Evolutionary conservation across 2,113 vertebrate genomes (phyloP).

Genomic region (Chaetura pelagica): DNA sequence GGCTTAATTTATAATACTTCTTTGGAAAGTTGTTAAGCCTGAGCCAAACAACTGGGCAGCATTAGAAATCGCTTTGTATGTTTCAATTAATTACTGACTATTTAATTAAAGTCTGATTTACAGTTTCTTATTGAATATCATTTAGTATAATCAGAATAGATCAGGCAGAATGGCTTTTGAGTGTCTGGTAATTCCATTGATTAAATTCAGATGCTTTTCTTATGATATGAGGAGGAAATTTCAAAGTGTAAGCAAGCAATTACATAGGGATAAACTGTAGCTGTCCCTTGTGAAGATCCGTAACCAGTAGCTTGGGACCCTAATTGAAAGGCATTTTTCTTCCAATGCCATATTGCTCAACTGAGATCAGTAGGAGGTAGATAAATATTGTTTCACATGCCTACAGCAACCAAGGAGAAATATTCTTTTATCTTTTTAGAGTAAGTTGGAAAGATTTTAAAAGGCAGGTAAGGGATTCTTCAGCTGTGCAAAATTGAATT

Average conservation of each 20-base stretch:
- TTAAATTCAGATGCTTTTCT: constrained; percentile 44
- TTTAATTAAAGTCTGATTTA: constrained; percentile 43
- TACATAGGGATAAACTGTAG: neutral
- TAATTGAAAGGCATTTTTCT: constrained; percentile 4
- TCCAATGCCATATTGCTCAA: neutral
- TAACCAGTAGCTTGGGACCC: neutral
- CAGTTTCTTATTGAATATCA: constrained; percentile 15
- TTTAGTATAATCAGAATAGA: constrained; percentile 46
- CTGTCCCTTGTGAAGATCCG: neutral
- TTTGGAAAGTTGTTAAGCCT: constrained; percentile 15
- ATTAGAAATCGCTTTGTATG: constrained; percentile 15
- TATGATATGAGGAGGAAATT: neutral
- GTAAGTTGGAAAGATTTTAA: neutral
- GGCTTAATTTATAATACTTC: neutral
- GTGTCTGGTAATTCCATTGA: constrained; percentile 33
- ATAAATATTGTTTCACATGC: constrained; percentile 12
- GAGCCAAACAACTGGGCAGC: neutral
- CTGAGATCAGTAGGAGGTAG: neutral
- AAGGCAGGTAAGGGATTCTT: neutral
- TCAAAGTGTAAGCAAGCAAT: constrained; percentile 7
- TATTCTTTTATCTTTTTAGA: neutral
- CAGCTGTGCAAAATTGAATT: neutral
- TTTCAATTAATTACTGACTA: constrained; percentile 16
- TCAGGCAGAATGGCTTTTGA: neutral
- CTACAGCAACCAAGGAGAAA: neutral